phyloP scores from a whole-genome alignment of 2,888 invertebrate species.

The Xestia sexstrigata region DNA sequence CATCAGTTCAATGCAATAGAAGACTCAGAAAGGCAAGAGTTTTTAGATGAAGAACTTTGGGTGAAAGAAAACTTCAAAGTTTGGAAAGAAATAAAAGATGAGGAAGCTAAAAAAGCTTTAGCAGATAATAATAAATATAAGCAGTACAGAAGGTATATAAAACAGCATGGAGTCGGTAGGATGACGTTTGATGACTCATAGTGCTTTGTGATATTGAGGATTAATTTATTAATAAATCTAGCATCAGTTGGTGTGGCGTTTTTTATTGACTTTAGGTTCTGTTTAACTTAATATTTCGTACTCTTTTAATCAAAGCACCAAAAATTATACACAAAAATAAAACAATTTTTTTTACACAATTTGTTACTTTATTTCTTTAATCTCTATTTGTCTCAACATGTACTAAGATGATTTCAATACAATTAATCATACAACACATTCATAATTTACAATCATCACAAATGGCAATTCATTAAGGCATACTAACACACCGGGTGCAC shows the following conservation, averaged over 20 bases:
- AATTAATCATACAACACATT: slow-evolving; percentile 79
- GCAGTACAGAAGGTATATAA: slow-evolving; percentile 97
- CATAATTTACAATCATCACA: slow-evolving; percentile 86
- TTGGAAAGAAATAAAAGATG: slow-evolving; percentile 96
- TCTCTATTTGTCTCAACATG: slow-evolving; percentile 85
- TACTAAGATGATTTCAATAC: slow-evolving; percentile 84
- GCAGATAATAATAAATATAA: slow-evolving; percentile 97
- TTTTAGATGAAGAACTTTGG: slow-evolving; percentile 95
- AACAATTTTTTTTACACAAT: slow-evolving; percentile 83
- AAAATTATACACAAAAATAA: slow-evolving; percentile 75
- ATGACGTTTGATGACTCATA: slow-evolving; percentile 97
- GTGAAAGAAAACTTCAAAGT: slow-evolving; percentile 93
- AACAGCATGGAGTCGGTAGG: slow-evolving; percentile 96
- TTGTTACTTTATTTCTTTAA: slow-evolving; percentile 86
- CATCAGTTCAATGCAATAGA: slow-evolving; percentile 94
- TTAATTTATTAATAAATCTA: slow-evolving; percentile 61
- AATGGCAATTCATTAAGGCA: slow-evolving; percentile 87
- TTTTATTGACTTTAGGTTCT: slow-evolving; percentile 49
- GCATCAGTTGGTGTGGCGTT: slow-evolving; percentile 51
- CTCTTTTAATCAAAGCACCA: slow-evolving; percentile 54
- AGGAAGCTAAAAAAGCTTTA: slow-evolving; percentile 95
- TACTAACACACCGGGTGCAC: slow-evolving; percentile 72
- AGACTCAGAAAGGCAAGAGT: slow-evolving; percentile 94
- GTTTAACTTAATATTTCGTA: slow-evolving; percentile 44
- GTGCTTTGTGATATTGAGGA: slow-evolving; percentile 38